Base-by-base conservation (phyloP, 2,888 invertebrate species). In the Stenodema calcarata region DNA sequence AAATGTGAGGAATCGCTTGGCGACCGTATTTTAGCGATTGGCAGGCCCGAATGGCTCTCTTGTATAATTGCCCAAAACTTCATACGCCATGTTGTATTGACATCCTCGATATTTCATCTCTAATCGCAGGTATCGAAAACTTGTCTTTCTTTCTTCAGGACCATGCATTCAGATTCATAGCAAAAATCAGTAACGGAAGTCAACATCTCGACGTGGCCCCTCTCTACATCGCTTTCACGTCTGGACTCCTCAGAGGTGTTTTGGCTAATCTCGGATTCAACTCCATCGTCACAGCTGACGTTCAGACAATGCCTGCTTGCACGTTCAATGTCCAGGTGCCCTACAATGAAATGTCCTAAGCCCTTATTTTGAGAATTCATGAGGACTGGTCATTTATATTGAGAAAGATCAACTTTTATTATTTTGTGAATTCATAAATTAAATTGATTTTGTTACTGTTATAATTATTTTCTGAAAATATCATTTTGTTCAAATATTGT, bases 241-340 rank as follows among this genome's bases (percentile, higher is more conserved):
- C 99, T 92, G 99, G 99, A 4, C 92, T 99, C 89, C 95, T 99
- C 84, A 93, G 99, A 90, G 99, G 99, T 47, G 98, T 98, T 78
- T 92, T 99, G 88, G 96, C 98, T 23, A 99, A 99, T 92, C 93
- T 99, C 88, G 98, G 98, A 87, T 96, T 98, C 88, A 95, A 95
- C 90, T 97, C 97, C 91, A 95, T 98, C 84, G 99, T 99, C 0
- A 99, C 98, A 18, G 98, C 98, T 4, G 98, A 99, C 92, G 96
- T 98, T 16, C 95, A 96, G 90, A 93, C 95, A 78, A 95, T 99
- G 94, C 98, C 99, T 30, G 95, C 95, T 6, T 97, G 97, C 91
- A 96, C 97, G 93, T 97, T 97, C 91, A 96, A 97, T 91, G 96
- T 97, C 90, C 95, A 96, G 92, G 96, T 97, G 18, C 75, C 18